Percentiles rank a stretch among this genome's conserved stretches.
phyloP scores from a whole-genome alignment of 2,113 vertebrate genomes.

The Myodes glareolus region DNA sequence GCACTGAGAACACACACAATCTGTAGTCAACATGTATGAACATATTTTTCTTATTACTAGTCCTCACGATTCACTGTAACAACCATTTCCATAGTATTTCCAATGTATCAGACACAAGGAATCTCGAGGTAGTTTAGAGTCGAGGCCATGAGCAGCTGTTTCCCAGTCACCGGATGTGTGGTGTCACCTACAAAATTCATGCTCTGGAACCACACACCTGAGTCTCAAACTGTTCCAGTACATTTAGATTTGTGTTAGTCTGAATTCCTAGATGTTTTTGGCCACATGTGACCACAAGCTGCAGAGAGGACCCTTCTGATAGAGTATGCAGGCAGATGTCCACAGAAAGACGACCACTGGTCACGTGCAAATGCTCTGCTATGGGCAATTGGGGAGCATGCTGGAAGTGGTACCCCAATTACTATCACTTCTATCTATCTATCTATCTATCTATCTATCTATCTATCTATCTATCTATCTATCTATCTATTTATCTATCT shows the following conservation, averaged over 20 bases:
- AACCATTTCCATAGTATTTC: neutral
- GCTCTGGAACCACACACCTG: neutral
- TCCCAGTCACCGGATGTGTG: neutral
- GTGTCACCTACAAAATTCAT: neutral
- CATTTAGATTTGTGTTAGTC: neutral
- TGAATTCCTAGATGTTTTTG: neutral
- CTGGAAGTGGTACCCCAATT: neutral
- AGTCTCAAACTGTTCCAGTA: neutral
- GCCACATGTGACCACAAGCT: neutral
- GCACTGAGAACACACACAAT: neutral
- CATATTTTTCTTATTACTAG: neutral
- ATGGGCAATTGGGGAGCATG: neutral
- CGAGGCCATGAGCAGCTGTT: neutral
- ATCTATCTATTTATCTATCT: fast-evolving
- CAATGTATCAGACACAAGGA: neutral
- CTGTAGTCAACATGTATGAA: neutral
- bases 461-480: neutral
- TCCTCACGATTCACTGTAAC: no score
- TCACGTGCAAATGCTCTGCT: neutral
- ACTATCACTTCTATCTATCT: no score
- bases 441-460: neutral
- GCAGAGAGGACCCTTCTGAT: neutral
- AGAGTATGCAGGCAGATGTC: no score
- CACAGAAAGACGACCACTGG: neutral
- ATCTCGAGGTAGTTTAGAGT: neutral